Percentiles rank a stretch among this genome's conserved stretches.
Conservation (phyloP, 2,888 invertebrate genomes). For the Rotaria sp. region DNA sequence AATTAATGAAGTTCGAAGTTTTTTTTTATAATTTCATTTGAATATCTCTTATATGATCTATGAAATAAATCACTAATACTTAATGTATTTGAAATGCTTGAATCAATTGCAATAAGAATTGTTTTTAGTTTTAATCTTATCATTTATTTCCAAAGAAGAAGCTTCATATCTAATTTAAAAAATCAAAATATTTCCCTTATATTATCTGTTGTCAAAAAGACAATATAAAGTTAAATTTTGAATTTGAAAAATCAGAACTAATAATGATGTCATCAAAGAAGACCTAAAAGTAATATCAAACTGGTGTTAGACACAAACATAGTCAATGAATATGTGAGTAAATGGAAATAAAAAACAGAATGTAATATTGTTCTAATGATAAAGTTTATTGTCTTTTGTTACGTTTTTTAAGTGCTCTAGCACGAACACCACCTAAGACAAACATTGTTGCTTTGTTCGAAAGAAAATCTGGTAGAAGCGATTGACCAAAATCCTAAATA, state of each 20-base stretch:
- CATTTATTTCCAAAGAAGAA: background rate
- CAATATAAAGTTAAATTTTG: background rate
- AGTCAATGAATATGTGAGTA: background rate
- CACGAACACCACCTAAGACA: background rate
- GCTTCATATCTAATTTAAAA: background rate
- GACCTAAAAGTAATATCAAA: background rate
- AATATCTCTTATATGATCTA: too few species aligned
- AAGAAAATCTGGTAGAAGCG: slow-evolving; percentile 1
- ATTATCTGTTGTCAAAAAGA: background rate
- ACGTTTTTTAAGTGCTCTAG: background rate
- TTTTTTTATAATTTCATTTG: too few species aligned
- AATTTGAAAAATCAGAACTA: background rate
- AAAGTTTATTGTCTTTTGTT: background rate
- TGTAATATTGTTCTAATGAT: too few species aligned
- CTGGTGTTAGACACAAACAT: background rate
- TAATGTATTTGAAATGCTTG: too few species aligned
- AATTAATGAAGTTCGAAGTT: too few species aligned
- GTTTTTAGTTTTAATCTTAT: too few species aligned
- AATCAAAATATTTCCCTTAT: background rate
- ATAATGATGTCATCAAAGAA: too few species aligned
- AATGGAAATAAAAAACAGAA: background rate
- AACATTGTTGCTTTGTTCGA: background rate
- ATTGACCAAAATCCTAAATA: slow-evolving; percentile 22
- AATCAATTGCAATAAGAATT: too few species aligned
- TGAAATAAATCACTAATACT: too few species aligned